These are phyloP conservation scores for Antennarius striatus DNA, from an alignment of 2,113 vertebrate species.

Conservation along the genomic window DNA sequence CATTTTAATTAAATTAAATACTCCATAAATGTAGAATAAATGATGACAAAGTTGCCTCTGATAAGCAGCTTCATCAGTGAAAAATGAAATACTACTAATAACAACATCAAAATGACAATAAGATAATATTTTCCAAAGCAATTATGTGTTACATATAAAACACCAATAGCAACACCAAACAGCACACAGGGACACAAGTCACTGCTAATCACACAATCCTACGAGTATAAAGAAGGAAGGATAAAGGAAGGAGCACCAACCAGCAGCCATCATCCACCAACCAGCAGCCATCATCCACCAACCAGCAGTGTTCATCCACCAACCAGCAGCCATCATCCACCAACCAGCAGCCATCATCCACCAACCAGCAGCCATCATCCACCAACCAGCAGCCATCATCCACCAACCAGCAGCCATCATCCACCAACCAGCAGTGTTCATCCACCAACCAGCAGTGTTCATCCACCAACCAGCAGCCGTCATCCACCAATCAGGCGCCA, in stretches of 20 bases:
- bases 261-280: slow-evolving; percentile 44
- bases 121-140: too few relatives aligned
- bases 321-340: slow-evolving; percentile 61
- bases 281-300: background rate
- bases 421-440: slow-evolving; percentile 61
- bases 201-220: too few relatives aligned
- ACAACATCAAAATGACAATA: too few relatives aligned
- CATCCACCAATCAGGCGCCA: slow-evolving; percentile 66
- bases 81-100: too few relatives aligned
- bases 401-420: background rate
- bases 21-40: too few relatives aligned
- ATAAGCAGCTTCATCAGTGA: too few relatives aligned
- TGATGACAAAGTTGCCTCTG: too few relatives aligned
- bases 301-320: slow-evolving; percentile 35
- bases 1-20: too few relatives aligned
- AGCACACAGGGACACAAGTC: too few relatives aligned
- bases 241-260: slow-evolving; percentile 25
- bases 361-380: slow-evolving; percentile 57
- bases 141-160: too few relatives aligned
- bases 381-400: slow-evolving; percentile 54
- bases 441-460: slow-evolving; percentile 59
- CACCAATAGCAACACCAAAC: too few relatives aligned
- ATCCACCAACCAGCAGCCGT: slow-evolving; percentile 43
- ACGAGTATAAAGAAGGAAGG: background rate
- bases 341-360: background rate